A percentile compares a stretch with the other conserved stretches of the same genome.
These are phyloP conservation scores for Huso huso DNA, from an alignment of 2,797 vertebrate genomes.

Conservation along the genomic window DNA sequence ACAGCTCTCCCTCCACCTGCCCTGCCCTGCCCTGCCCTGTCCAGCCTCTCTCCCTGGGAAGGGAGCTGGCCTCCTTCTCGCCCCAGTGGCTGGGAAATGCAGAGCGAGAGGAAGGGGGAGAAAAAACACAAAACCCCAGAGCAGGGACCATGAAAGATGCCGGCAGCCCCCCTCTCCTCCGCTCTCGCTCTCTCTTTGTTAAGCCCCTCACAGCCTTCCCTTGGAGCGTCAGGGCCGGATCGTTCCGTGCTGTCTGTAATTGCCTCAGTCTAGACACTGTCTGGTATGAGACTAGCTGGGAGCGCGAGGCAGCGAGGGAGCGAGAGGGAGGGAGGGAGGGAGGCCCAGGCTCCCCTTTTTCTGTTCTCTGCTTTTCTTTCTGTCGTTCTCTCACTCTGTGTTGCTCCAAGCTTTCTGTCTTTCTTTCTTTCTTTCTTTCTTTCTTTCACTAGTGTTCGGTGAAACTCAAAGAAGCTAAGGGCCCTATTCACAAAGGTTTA, in stretches of 20 bases:
- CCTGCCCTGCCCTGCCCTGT: no score
- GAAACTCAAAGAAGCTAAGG: no score
- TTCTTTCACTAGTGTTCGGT: background rate
- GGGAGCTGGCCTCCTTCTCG: no score
- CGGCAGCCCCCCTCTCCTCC: constrained; percentile 27
- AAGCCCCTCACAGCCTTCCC: constrained; percentile 69
- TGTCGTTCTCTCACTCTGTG: background rate
- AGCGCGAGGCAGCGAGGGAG: constrained; percentile 8
- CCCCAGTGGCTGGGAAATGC: no score
- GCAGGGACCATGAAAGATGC: background rate
- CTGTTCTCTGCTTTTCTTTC: background rate
- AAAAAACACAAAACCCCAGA: no score
- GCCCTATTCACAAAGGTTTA: no score
- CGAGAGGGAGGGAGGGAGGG: background rate
- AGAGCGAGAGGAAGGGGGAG: no score
- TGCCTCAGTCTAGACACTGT: constrained; percentile 91
- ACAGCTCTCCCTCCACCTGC: no score
- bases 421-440: background rate
- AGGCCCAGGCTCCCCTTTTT: background rate
- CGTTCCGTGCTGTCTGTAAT: constrained; percentile 86
- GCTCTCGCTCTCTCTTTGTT: constrained; percentile 58
- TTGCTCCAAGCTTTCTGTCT: background rate
- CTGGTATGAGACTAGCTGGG: constrained; percentile 62
- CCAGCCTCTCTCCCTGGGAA: no score
- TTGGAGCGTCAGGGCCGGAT: constrained; percentile 76